Base-by-base conservation (phyloP, 2,797 vertebrate genomes). In the Pseudopleuronectes americanus region DNA sequence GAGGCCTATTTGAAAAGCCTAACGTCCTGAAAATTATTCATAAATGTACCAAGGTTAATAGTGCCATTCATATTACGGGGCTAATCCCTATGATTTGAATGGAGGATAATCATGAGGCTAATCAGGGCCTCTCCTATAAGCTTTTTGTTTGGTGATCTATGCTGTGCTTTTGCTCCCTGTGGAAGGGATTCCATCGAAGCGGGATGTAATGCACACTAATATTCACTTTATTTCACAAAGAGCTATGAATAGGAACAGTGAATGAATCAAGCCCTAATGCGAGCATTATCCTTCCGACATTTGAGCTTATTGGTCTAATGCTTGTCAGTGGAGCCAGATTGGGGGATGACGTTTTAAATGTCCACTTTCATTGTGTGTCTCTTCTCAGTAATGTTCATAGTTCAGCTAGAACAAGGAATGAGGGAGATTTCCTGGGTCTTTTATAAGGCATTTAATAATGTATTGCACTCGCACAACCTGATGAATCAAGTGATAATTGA, bases 111-210 rank as follows among this genome's bases (percentile, higher is more conserved):
- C 82, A 83, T 49, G 53, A 61, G 68, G 78, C 79, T 86, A 89
- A 92, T 91, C 86, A 83, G 67, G 53, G 57, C 61, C 74, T 85
- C 86, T 85, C 66, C 77, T 68, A 68, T 66, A 75, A 81, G 85
- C 86, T 86, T 90, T 88, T 90, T 91, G 90, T 92, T 88, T 87
- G 63, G 80, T 89, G 90, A 91, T 91, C 70, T 85, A 90, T 91
- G 87, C 69, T 63, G 52, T 61, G 60, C 87, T 75, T 88, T 92
- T 81, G 79, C 74, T 84, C 84, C 71, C 64, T 59, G 71, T 54
- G 81, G 83, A 84, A 90, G 74, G 66, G 77, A 68, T 90, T 80
- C 71, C 62, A 83, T 71, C 51, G 64, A 79, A 75, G 83, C 36
- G 41, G 59, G 71, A 57, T 79, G 68, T 87, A 88, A 90, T 88